Evolutionary conservation across 2,113 vertebrate species (phyloP), one percentile per base, ranked within the genome.

Genomic region (Xiphophorus maculatus): DNA sequence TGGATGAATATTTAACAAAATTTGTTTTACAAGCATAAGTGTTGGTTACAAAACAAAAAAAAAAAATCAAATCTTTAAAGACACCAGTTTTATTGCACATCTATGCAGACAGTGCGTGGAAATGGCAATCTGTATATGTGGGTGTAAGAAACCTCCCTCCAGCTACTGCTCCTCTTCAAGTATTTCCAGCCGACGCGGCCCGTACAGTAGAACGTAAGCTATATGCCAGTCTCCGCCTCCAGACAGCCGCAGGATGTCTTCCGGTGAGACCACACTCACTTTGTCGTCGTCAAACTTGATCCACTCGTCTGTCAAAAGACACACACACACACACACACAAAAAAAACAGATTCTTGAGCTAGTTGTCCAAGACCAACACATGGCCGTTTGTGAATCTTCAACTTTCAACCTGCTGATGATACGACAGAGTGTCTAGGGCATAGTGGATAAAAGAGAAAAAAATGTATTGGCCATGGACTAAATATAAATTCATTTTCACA

Each of bases 211-310:
- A 88, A 99, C 97, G 8, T 99, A 99, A 27, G 98, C 98, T 94
- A 99, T 99, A 84, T 99, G 98, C 98, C 98, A 99, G 93, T 99
- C 98, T 75, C 98, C 98, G 10, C 98, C 98, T 1, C 98, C 98
- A 0, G 98, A 99, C 92, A 99, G 93, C 81, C 96, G 96, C 91
- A 99, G 81, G 89, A 99, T 98, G 72, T 99, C 98, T 88, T 99
- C 98, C 1, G 98, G 97, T 61, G 97, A 95, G 82, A 99, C 98
- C 71, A 98, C 93, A 87, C 98, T 99, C 91, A 99, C 98, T 89
- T 99, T 99, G 90, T 99, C 98, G 1, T 99, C 98, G 2, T 99
- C 98, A 81, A 99, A 99, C 87, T 99, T 99, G 84, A 99, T 96
- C 98, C 98, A 99, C 84, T 99, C 98, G 88, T 98, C 98, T 99